A percentile compares a stretch with the other conserved stretches of the same genome.
Evolutionary conservation across 2,113 vertebrate genomes (phyloP).

Genomic region (Callionymus lyra): DNA sequence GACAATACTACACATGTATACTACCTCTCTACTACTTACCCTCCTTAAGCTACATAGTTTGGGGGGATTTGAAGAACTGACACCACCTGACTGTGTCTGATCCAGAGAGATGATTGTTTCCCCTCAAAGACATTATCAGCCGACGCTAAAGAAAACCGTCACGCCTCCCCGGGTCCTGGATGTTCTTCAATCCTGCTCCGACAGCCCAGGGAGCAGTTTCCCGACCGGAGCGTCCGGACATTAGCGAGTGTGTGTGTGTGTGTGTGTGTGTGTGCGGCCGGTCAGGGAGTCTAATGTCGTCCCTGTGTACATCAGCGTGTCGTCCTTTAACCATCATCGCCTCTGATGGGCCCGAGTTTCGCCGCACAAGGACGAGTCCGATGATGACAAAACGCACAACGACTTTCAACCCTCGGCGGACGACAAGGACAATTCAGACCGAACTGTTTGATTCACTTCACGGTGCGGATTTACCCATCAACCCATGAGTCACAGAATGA

Average conservation of each 20-base stretch:
- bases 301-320: constrained; percentile 39
- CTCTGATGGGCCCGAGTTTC: too few species aligned
- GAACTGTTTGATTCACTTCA: too few species aligned
- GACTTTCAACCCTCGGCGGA: too few species aligned
- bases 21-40: too few species aligned
- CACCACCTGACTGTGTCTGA: constrained; percentile 30
- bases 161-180: constrained; percentile 49
- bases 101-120: constrained; percentile 65
- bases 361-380: too few species aligned
- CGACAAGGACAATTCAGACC: too few species aligned
- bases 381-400: background rate
- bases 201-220: constrained; percentile 49
- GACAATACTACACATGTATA: too few species aligned
- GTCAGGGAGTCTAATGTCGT: constrained; percentile 42
- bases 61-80: too few species aligned
- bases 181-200: constrained; percentile 55
- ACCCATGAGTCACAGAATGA: too few species aligned
- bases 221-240: constrained; percentile 57
- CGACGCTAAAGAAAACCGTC: constrained; percentile 47
- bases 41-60: too few species aligned
- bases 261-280: constrained; percentile 27
- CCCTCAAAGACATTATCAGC: constrained; percentile 56
- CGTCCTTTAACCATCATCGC: constrained; percentile 62
- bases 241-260: constrained; percentile 48
- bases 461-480: too few species aligned